Percentiles rank a stretch among this genome's conserved stretches.
Conservation (phyloP, 2,888 invertebrate genomes). For the Acrobasis suavella region DNA sequence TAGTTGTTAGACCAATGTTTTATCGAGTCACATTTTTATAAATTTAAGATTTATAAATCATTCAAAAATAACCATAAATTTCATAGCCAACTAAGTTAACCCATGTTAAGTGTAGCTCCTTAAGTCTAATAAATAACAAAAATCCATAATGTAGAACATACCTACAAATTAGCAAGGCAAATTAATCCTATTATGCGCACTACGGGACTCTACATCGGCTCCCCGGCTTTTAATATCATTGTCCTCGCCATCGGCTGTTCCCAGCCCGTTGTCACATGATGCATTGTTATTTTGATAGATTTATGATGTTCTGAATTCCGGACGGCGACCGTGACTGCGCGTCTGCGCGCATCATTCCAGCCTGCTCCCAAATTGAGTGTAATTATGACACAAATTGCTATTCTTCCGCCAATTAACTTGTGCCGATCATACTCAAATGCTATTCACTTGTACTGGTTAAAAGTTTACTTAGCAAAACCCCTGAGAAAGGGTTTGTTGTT, state of each 20-base stretch:
- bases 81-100: no score
- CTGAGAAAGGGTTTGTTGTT: background rate
- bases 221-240: slow-evolving; percentile 2
- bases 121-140: no score
- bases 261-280: slow-evolving; percentile 20
- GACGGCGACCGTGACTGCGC: slow-evolving; percentile 23
- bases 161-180: no score
- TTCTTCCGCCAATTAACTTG: slow-evolving; percentile 50
- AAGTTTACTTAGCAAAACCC: slow-evolving; percentile 21
- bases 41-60: no score
- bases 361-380: slow-evolving; percentile 52
- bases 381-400: slow-evolving; percentile 56
- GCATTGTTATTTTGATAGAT: slow-evolving; percentile 25
- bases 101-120: no score
- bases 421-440: slow-evolving; percentile 31
- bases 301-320: slow-evolving; percentile 19
- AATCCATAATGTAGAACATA: no score
- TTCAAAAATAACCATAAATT: no score
- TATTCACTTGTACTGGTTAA: slow-evolving; percentile 19
- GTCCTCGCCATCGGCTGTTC: background rate
- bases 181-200: background rate
- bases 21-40: no score
- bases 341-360: slow-evolving; percentile 35
- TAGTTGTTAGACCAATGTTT: no score
- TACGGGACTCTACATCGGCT: background rate